Conservation (phyloP, 1,140 invertebrate genomes). For the Spodoptera frugiperda region DNA sequence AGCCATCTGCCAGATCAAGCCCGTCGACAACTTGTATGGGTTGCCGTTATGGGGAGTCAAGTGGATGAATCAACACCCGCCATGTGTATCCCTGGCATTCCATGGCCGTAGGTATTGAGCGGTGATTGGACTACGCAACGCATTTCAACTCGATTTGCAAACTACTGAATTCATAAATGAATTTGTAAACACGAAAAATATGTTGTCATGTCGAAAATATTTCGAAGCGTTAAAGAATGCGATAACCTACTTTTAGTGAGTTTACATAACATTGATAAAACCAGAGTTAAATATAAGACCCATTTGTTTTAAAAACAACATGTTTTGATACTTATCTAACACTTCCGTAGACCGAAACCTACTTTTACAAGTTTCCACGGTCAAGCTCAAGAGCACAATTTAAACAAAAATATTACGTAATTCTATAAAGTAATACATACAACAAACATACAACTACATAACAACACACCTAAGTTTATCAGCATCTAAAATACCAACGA, state of each 20-base stretch:
- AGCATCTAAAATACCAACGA: constrained; percentile 69
- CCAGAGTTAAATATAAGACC: constrained; percentile 14
- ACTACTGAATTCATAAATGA: not conserved
- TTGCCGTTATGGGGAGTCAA: constrained; percentile 43
- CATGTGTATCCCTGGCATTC: constrained; percentile 16
- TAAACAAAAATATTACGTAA: constrained; percentile 36
- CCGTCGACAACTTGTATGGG: constrained; percentile 45
- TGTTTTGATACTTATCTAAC: constrained; percentile 35
- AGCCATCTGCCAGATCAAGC: constrained; percentile 49
- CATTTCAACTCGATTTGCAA: not conserved
- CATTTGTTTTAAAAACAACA: constrained; percentile 9
- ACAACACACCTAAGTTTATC: constrained; percentile 54
- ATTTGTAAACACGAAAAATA: constrained; percentile 1
- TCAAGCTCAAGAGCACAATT: constrained; percentile 22
- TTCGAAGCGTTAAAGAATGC: constrained; percentile 7
- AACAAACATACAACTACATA: constrained; percentile 41
- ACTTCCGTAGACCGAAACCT: constrained; percentile 11
- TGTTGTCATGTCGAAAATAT: not conserved
- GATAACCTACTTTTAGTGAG: constrained; percentile 26
- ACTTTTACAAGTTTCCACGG: not conserved
- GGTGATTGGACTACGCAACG: constrained; percentile 18
- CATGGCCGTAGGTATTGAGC: constrained; percentile 1
- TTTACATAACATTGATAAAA: constrained; percentile 10
- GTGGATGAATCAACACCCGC: constrained; percentile 40
- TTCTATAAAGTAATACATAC: constrained; percentile 23